Conservation (phyloP, 1,140 invertebrate species). For the Oedothorax gibbosus region DNA sequence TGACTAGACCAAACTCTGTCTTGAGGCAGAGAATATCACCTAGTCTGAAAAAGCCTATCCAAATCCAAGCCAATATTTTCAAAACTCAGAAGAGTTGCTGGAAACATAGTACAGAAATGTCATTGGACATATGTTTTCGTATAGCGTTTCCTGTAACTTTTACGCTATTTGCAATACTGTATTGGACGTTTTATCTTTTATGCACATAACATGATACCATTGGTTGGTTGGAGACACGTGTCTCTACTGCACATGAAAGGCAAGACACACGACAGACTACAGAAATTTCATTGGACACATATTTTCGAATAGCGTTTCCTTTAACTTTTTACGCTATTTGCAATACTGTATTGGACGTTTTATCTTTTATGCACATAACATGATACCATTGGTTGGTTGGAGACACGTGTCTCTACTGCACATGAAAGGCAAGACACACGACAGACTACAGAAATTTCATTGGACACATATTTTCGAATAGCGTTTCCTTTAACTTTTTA, state of each 20-base stretch:
- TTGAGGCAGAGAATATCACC: background rate
- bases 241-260: too few species aligned
- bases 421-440: too few species aligned
- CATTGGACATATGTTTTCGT: background rate
- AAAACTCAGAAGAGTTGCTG: too few species aligned
- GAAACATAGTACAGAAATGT: too few species aligned
- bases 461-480: background rate
- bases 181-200: constrained; percentile 14
- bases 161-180: background rate
- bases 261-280: too few species aligned
- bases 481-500: background rate
- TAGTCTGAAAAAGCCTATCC: background rate
- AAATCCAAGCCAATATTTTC: background rate
- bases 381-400: too few species aligned
- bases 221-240: too few species aligned
- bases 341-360: background rate
- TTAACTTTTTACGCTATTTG: too few species aligned
- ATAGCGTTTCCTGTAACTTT: background rate
- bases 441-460: too few species aligned
- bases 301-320: too few species aligned
- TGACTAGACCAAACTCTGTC: background rate
- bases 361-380: background rate
- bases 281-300: too few species aligned
- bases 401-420: too few species aligned
- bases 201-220: background rate